A percentile compares a stretch with the other conserved stretches of the same genome.
These are phyloP conservation scores for Agrochola macilenta DNA, from an alignment of 2,888 invertebrate genomes.

Conservation along the genomic window DNA sequence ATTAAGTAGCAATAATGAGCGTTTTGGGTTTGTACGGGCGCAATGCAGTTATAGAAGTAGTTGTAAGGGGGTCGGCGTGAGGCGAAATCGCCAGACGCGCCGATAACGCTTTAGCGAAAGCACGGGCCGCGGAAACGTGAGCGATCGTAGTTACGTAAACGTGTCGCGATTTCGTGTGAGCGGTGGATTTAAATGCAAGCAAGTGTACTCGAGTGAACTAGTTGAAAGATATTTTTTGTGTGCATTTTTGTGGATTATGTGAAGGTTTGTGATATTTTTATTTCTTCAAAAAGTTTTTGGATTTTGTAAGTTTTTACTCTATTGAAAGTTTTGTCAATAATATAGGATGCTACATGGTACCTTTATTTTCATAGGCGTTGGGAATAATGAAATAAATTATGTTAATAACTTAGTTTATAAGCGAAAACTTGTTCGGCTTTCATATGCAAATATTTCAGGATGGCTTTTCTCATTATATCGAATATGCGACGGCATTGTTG, in stretches of 20 bases:
- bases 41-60: constrained; percentile 86
- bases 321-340: constrained; percentile 29
- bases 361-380: constrained; percentile 44
- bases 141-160: constrained; percentile 77
- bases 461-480: background rate
- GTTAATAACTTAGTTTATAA: constrained; percentile 64
- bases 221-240: constrained; percentile 63
- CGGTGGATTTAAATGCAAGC: constrained; percentile 58
- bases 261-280: constrained; percentile 74
- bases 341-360: constrained; percentile 61
- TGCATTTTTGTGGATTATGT: constrained; percentile 72
- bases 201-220: constrained; percentile 67
- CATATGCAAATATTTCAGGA: constrained; percentile 4
- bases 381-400: constrained; percentile 73
- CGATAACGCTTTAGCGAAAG: constrained; percentile 82
- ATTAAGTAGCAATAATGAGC: constrained; percentile 60
- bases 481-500: background rate
- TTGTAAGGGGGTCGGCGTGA: constrained; percentile 74
- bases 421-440: constrained; percentile 69
- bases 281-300: constrained; percentile 34
- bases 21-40: constrained; percentile 75
- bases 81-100: constrained; percentile 82
- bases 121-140: constrained; percentile 77
- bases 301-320: constrained; percentile 47
- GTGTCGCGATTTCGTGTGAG: constrained; percentile 58